These are phyloP conservation scores for Abrostola triplasia DNA, from an alignment of 2,888 invertebrate genomes.

Conservation along the genomic window DNA sequence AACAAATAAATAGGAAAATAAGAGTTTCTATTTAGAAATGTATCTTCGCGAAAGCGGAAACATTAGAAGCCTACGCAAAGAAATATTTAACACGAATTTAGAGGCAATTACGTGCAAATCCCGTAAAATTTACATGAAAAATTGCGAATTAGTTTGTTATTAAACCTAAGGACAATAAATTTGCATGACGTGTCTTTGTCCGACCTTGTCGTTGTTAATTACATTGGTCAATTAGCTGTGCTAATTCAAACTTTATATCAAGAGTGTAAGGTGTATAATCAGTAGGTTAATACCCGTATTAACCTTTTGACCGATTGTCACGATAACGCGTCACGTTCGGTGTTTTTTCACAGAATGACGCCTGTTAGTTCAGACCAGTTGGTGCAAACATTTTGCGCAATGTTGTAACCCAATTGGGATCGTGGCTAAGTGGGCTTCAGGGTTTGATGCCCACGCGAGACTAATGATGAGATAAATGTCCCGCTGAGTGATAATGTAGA, in stretches of 20 bases:
- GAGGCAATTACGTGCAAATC: conserved; percentile 46
- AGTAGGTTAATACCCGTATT: conserved; percentile 27
- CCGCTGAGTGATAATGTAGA: no score
- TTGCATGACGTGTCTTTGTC: conserved; percentile 39
- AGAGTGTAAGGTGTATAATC: conserved; percentile 23
- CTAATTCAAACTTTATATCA: conserved; percentile 24
- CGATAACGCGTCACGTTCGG: conserved; percentile 45
- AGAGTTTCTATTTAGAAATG: conserved; percentile 35
- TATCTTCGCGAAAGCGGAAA: conserved; percentile 45
- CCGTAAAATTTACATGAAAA: conserved; percentile 43
- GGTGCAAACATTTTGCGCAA: conserved; percentile 25
- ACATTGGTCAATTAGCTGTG: conserved; percentile 18
- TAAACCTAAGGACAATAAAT: conserved; percentile 31
- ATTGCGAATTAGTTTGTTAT: conserved; percentile 48
- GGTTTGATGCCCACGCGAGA: not conserved
- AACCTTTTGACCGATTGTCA: conserved; percentile 43
- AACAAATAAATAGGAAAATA: conserved; percentile 23
- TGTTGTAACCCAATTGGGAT: no score
- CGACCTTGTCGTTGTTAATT: conserved; percentile 49
- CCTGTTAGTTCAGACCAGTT: conserved; percentile 11
- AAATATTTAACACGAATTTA: conserved; percentile 40
- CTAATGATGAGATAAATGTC: not conserved
- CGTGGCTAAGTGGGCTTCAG: not conserved
- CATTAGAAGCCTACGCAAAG: conserved; percentile 33
- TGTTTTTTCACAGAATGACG: conserved; percentile 24